A percentile compares a stretch with the other conserved stretches of the same genome.
Conservation (phyloP, 2,113 vertebrate species). For the Turnix velox region DNA sequence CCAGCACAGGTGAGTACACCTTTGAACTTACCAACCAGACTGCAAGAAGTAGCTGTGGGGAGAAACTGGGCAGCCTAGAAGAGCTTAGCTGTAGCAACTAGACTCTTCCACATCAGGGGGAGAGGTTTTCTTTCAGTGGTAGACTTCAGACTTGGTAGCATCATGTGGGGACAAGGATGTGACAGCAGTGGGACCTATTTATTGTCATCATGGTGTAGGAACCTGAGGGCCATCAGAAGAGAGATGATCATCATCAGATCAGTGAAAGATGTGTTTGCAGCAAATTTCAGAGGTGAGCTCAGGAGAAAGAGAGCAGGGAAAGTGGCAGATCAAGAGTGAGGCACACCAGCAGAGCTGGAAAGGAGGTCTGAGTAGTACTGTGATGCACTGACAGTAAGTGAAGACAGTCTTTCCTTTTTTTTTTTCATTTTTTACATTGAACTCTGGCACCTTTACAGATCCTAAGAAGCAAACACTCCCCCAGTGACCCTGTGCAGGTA, state of each 20-base stretch:
- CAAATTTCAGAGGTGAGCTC: background rate
- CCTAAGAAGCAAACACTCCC: background rate
- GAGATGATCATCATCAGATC: background rate
- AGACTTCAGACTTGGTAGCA: background rate
- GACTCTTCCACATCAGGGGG: background rate
- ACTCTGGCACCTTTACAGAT: slow-evolving; percentile 25
- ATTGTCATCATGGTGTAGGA: background rate
- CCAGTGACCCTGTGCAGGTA: background rate
- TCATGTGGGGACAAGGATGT: background rate
- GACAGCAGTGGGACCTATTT: background rate
- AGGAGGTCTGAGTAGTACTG: background rate
- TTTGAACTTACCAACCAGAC: background rate
- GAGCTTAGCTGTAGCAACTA: background rate
- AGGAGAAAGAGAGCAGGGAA: slow-evolving; percentile 10
- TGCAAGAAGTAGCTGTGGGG: background rate
- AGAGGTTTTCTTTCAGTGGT: background rate
- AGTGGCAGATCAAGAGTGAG: background rate
- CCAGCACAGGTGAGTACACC: slow-evolving; percentile 86
- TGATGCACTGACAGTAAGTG: background rate
- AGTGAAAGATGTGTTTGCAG: slow-evolving; percentile 3
- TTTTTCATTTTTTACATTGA: background rate
- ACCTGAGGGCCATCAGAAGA: background rate
- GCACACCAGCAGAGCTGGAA: slow-evolving; percentile 9
- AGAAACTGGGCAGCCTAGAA: background rate
- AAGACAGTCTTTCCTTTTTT: slow-evolving; percentile 2